These are phyloP conservation scores for Chelonoidis abingdonii DNA, from an alignment of 2,113 vertebrate genomes.

Conservation along the genomic window DNA sequence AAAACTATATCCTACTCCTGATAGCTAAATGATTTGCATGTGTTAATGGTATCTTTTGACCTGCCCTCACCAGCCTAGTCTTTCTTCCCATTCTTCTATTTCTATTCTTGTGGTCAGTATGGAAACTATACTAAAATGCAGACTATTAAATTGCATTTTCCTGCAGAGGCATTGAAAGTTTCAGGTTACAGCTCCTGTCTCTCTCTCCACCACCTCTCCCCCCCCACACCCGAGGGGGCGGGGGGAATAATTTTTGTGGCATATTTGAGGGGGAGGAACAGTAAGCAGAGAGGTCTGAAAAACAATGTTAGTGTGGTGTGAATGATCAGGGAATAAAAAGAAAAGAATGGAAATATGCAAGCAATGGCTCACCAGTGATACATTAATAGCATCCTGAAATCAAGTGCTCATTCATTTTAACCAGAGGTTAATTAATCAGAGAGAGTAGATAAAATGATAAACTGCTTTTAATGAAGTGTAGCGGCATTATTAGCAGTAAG, in stretches of 20 bases:
- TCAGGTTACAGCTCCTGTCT: not conserved
- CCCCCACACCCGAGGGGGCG: too few species aligned
- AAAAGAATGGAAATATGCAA: not conserved
- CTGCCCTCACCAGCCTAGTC: not conserved
- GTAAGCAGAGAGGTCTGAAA: fast-evolving
- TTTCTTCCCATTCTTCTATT: conserved; percentile 6
- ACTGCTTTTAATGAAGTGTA: conserved; percentile 74
- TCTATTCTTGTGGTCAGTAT: conserved; percentile 33
- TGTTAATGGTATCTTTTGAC: not conserved
- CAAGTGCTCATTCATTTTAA: conserved; percentile 71
- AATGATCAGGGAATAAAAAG: not conserved
- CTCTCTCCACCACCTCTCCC: not conserved
- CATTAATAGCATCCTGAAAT: conserved; percentile 62
- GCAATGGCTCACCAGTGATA: conserved; percentile 19
- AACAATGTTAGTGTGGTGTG: not conserved
- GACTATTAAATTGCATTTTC: conserved; percentile 21
- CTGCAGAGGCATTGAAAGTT: conserved; percentile 11
- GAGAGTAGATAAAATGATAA: conserved; percentile 72
- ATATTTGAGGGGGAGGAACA: fast-evolving
- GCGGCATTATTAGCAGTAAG: conserved; percentile 63
- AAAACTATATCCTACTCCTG: conserved; percentile 1
- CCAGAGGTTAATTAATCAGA: conserved; percentile 74
- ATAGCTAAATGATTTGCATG: not conserved
- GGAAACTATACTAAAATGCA: not conserved
- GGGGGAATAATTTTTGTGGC: not conserved